Conservation (phyloP, 2,113 vertebrate species). For the Rhizomys pruinosus region DNA sequence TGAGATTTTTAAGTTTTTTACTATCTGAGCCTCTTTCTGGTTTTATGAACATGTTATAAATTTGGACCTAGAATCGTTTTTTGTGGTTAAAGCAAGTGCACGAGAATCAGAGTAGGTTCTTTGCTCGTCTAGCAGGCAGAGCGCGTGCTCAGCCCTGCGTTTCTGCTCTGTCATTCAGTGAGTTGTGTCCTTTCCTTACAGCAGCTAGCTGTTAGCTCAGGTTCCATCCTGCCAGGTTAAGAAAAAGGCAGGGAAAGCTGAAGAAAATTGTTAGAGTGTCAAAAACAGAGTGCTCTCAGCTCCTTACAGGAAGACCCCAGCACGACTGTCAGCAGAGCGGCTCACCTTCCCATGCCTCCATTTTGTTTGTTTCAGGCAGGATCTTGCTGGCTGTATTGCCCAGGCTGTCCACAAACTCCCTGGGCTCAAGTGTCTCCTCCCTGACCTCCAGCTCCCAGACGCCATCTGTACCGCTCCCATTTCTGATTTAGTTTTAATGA, state of each 20-base stretch:
- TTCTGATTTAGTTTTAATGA: neutral
- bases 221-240: neutral
- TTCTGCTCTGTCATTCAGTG: neutral
- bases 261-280: neutral
- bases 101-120: neutral
- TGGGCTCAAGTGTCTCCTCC: neutral
- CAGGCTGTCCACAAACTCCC: neutral
- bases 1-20: conserved; percentile 45
- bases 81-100: conserved; percentile 43
- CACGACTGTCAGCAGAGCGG: neutral
- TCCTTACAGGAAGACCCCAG: conserved; percentile 24
- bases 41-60: conserved; percentile 45
- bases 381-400: neutral
- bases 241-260: neutral
- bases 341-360: neutral
- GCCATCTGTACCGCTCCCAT: neutral
- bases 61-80: neutral
- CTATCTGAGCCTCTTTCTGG: conserved; percentile 51
- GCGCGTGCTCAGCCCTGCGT: neutral
- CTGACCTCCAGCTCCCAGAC: neutral
- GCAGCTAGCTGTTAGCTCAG: neutral
- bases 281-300: conserved; percentile 15
- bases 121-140: conserved; percentile 12
- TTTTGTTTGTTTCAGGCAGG: neutral
- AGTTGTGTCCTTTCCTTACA: neutral